A percentile compares a stretch with the other conserved stretches of the same genome.
Conservation (phyloP, 2,888 invertebrate species). For the Lithosia quadra region DNA sequence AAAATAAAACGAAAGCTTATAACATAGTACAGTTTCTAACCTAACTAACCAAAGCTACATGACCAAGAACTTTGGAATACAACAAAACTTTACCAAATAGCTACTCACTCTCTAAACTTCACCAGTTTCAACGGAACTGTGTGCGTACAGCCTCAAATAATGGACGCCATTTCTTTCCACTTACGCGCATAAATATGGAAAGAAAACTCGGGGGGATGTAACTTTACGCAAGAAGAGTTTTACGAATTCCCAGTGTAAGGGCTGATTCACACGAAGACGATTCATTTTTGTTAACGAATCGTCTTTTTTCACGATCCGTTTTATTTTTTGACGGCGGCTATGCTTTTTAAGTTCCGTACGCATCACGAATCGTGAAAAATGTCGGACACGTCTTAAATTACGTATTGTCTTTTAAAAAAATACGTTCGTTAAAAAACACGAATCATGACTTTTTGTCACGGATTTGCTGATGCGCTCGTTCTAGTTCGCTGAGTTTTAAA, state of each 20-base stretch:
- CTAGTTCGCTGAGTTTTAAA: too few relatives aligned
- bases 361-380: too few relatives aligned
- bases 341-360: too few relatives aligned
- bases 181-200: conserved; percentile 47
- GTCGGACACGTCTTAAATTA: too few relatives aligned
- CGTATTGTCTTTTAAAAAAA: too few relatives aligned
- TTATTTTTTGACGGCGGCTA: too few relatives aligned
- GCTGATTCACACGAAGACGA: too few relatives aligned
- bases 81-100: not conserved
- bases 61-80: conserved; percentile 2
- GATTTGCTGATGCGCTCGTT: too few relatives aligned
- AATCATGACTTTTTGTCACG: too few relatives aligned
- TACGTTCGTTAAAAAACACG: too few relatives aligned
- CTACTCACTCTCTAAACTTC: conserved; percentile 14
- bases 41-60: conserved; percentile 1
- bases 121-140: conserved; percentile 16
- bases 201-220: conserved; percentile 27
- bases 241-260: not conserved
- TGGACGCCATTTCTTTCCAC: conserved; percentile 44
- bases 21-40: not conserved
- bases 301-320: too few relatives aligned
- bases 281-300: too few relatives aligned
- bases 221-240: conserved; percentile 11
- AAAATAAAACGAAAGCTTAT: not conserved
- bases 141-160: conserved; percentile 47